Evolutionary conservation across 1,140 invertebrate genomes (phyloP), one percentile per base, ranked within the genome.

Genomic region (Zaprionus africanus): DNA sequence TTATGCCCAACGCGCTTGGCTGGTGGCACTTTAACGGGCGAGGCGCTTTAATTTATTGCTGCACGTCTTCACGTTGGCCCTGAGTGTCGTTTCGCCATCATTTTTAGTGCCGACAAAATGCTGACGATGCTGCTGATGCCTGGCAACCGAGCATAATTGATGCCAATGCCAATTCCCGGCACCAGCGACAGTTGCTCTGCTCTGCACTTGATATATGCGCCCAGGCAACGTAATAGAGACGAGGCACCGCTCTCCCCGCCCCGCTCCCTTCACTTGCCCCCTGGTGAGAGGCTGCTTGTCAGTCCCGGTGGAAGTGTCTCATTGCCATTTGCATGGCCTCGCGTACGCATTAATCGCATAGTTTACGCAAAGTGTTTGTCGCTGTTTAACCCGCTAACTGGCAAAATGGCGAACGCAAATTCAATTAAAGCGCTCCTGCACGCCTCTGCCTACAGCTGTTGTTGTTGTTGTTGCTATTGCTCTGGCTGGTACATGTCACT

Each of bases 11-110:
- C 38, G 15, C 38, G 38, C 38, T 74, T 72, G 61, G 72, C 69
- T 65, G 68, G 76, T 53, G 38, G 67, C 60, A 63, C 57, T 54
- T 74, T 67, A 71, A 86, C 57, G 43, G 63, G 54, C 66, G 34
- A 62, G 68, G 57, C 34, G 78, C 69, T 78, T 82, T 73, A 87
- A 86, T 86, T 87, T 82, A 87, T 87, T 67, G 72, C 70, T 57
- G 66, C 79, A 78, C 73, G 70, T 80, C 80, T 67, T 66, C 43
- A 66, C 54, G 51, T 69, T 76, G 80, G 65, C 59, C 49, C 66
- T 51, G 63, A 62, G 81, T 64, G 56, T 69, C 79, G 60, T 57
- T 77, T 64, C 65, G 67, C 58, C 74, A 77, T 78, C 78, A 73
- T 59, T 85, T 79, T 85, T 68, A 65, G 74, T 71, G 78, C 17